Base-by-base conservation (phyloP, 2,888 invertebrate genomes). In the Rhagophthalmus giganteus region DNA sequence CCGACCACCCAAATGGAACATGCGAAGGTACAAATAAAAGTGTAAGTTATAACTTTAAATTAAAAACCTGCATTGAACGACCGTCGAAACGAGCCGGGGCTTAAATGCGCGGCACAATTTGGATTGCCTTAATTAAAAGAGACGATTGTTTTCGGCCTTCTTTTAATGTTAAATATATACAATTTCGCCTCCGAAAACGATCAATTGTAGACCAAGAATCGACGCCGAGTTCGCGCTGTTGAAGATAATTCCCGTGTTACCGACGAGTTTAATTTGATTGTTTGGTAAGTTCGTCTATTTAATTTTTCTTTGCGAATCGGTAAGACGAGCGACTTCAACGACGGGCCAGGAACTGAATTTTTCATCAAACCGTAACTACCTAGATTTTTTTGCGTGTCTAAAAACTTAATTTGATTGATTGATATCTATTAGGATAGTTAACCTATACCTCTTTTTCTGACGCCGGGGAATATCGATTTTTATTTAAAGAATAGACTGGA, bases 21-120 rank as follows among this genome's bases (percentile, higher is more conserved):
- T 41, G 49, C 49, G 33, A 48, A 44, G 40, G 40, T 47, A 55
- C 55, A 63, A 64, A 63, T 60, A 63, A 64, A 64, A 64, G 58
- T 61, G 62, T 57, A 63, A 60, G 62, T 64, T 64, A 60, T 64
- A 63, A 66, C 62, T 66, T 66, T 54, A 58, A 61, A 60, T 65
- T 58, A 57, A 57, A 51, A 60, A 63, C 62, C 56, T 57, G 61
- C 57, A 61, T 59, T 57, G 57, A 59, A 58, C 37, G 42, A 48
- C 48, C 52, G 57, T 34, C 39, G 54, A 54, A 59, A 53, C 38
- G 38, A 42, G 37, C 47, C 31, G 47, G 26, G 32, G 14, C 47
- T 32, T 33, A 39, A 33, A 39, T 27, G 14, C 16, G 12, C 33
- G 15, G 28, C 15, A 39, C 25, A 47, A 46, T 51, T 51, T 35